Evolutionary conservation across 2,113 vertebrate genomes (phyloP).

Genomic region (Hyla sarda): DNA sequence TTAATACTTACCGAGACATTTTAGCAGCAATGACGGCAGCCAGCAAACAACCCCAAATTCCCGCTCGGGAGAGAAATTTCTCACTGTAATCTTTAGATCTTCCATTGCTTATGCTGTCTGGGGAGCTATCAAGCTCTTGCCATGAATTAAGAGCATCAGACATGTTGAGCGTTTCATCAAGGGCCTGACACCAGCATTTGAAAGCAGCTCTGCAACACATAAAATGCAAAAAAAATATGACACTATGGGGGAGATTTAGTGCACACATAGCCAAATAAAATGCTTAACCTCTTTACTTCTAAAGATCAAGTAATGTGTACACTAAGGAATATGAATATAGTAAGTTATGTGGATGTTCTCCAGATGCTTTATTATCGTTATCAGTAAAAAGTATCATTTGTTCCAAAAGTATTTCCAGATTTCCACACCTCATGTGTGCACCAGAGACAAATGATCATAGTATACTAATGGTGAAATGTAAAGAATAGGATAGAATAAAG

Average conservation of each 20-base stretch:
- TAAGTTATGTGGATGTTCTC: neutral
- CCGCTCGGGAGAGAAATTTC: slow-evolving; percentile 80
- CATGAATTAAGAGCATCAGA: slow-evolving; percentile 80
- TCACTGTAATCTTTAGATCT: slow-evolving; percentile 73
- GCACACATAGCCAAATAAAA: slow-evolving; percentile 36
- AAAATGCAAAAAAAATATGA: slow-evolving; percentile 59
- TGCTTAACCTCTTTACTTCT: slow-evolving; percentile 35
- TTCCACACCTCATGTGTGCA: no score
- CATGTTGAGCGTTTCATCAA: slow-evolving; percentile 82
- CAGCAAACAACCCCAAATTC: slow-evolving; percentile 91
- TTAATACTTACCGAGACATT: slow-evolving; percentile 88
- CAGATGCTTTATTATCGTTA: neutral
- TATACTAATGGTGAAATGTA: no score
- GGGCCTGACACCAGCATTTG: slow-evolving; percentile 86
- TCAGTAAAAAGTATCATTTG: neutral
- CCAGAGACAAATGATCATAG: no score
- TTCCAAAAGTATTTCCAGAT: no score
- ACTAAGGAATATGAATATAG: neutral
- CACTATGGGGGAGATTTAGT: slow-evolving; percentile 46
- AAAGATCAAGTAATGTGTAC: neutral
- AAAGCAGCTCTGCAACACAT: slow-evolving; percentile 80
- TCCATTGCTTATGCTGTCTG: slow-evolving; percentile 57
- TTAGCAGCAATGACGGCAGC: slow-evolving; percentile 88
- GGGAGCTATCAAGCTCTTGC: slow-evolving; percentile 74
- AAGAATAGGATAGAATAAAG: no score